Conservation (phyloP, 2,113 vertebrate species). For the Heterochromis multidens region DNA sequence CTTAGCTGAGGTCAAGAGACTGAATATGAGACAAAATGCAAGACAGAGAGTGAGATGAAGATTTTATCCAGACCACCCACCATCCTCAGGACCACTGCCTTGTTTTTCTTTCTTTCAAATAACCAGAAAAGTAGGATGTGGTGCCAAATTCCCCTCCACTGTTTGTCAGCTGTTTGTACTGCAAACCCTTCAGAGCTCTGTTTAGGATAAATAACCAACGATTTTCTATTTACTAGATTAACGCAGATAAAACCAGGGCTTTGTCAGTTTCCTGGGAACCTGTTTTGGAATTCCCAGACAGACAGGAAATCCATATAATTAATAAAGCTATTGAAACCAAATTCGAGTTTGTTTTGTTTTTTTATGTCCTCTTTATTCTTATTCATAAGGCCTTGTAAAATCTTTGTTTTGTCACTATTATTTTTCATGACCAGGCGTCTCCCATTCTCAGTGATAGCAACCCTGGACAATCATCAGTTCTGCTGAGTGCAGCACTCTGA, state of each 20-base stretch:
- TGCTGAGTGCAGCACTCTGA: constrained; percentile 30
- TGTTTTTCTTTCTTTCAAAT: background rate
- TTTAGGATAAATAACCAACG: constrained; percentile 42
- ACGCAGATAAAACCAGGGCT: background rate
- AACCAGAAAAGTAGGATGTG: background rate
- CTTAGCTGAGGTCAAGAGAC: constrained; percentile 43
- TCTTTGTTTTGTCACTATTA: background rate
- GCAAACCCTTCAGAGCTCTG: background rate
- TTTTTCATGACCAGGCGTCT: background rate
- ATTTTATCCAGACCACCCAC: constrained; percentile 58
- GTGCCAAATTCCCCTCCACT: background rate
- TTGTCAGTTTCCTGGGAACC: constrained; percentile 19
- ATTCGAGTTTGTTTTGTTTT: background rate
- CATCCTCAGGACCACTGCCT: background rate
- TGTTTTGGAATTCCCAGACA: constrained; percentile 10
- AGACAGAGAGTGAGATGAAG: background rate
- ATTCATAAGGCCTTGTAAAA: background rate
- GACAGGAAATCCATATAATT: constrained; percentile 21
- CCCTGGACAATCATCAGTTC: background rate
- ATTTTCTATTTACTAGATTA: constrained; percentile 20
- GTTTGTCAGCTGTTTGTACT: constrained; percentile 15
- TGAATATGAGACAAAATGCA: constrained; percentile 18
- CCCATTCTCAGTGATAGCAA: constrained; percentile 4
- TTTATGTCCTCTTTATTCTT: background rate
- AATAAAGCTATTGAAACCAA: constrained; percentile 6